Base-by-base conservation (phyloP, 1,140 invertebrate species). In the Oncopodura yosiiana region DNA sequence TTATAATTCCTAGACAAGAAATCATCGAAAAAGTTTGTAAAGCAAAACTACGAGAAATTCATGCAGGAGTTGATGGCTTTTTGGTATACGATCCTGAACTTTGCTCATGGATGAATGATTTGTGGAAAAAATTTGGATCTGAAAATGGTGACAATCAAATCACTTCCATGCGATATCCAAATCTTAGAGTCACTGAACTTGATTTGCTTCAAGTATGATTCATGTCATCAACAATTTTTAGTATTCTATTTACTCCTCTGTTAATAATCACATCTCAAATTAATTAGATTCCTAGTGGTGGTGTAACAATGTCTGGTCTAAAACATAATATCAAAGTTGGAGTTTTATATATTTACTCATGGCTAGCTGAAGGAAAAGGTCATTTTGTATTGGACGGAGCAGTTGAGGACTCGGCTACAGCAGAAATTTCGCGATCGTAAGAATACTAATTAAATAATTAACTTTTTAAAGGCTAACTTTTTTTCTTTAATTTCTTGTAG, bases 381-480 rank as follows among this genome's bases (percentile, higher is more conserved):
- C 79, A 81, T 66, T 83, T 83, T 66, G 72, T 75, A 55, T 76
- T 79, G 53, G 75, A 75, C 37, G 80, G 78, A 14, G 71, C 75
- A 27, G 77, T 84, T 39, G 82, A 85, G 66, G 82, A 85, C 68
- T 82, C 81, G 0, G 82, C 82, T 4, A 85, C 82, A 0, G 82
- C 81, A 3, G 82, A 85, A 68, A 84, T 84, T 60, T 82, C 79
- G 3, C 73, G 82, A 39, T 77, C 74, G 12, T n/a, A n/a, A n/a
- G n/a, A n/a, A n/a, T n/a, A n/a, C n/a, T n/a, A n/a, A n/a, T n/a
- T n/a, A n/a, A n/a, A n/a, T n/a, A n/a, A n/a, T n/a, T n/a, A n/a
- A n/a, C n/a, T n/a, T n/a, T n/a, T n/a, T n/a, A n/a, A n/a, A n/a
- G n/a, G n/a, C n/a, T n/a, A n/a, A n/a, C n/a, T n/a, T n/a, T n/a